These are phyloP conservation scores for Rhodeus uyekii DNA, from an alignment of 2,797 vertebrate genomes.

Conservation along the genomic window DNA sequence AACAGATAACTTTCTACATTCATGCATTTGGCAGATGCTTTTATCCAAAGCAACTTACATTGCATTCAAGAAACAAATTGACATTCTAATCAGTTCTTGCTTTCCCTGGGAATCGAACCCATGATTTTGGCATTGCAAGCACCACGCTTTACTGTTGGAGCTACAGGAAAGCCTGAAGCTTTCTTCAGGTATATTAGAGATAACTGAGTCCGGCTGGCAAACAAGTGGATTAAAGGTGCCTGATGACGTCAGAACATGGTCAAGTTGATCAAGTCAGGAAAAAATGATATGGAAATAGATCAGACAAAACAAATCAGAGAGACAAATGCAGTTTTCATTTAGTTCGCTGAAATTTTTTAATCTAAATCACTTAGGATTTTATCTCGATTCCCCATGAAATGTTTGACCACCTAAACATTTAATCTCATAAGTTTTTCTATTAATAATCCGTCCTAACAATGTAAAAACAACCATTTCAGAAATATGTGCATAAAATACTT, in stretches of 20 bases:
- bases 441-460: background rate
- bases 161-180: too few relatives aligned
- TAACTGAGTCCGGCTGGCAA: too few relatives aligned
- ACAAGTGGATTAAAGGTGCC: background rate
- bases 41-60: too few relatives aligned
- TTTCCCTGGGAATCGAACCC: too few relatives aligned
- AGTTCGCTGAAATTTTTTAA: background rate
- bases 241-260: background rate
- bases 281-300: background rate
- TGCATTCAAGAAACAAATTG: too few relatives aligned
- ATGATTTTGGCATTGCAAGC: too few relatives aligned
- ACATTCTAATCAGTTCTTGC: too few relatives aligned
- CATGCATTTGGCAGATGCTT: too few relatives aligned
- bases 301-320: background rate
- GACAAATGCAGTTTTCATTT: background rate
- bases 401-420: background rate
- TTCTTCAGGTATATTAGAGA: background rate
- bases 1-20: background rate
- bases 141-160: too few relatives aligned
- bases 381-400: background rate
- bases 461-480: background rate
- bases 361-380: background rate
- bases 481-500: background rate
- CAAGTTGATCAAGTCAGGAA: constrained; percentile 1
- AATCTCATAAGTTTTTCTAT: background rate